These are phyloP conservation scores for Polypedilum vanderplanki DNA, from an alignment of 1,140 invertebrate genomes.

Conservation along the genomic window DNA sequence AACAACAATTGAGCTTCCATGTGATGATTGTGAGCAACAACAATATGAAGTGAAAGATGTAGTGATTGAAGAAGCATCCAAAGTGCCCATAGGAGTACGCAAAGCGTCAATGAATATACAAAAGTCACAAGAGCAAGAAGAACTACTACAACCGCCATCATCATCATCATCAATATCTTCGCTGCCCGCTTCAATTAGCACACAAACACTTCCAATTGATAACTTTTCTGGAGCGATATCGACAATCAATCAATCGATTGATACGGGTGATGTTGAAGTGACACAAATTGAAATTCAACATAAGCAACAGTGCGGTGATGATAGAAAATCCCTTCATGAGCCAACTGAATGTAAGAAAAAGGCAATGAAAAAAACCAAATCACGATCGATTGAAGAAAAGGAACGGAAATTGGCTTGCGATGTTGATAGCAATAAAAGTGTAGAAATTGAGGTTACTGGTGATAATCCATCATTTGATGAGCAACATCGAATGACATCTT, in stretches of 20 bases:
- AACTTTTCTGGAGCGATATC: background rate
- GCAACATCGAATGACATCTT: slow-evolving; percentile 35
- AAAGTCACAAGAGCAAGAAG: background rate
- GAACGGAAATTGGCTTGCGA: background rate
- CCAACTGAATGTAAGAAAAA: background rate
- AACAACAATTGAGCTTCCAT: background rate
- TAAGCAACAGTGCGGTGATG: background rate
- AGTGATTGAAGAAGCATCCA: background rate
- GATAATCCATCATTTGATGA: slow-evolving; percentile 32
- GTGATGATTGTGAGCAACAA: background rate
- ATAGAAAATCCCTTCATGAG: background rate
- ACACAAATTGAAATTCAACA: background rate
- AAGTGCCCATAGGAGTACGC: background rate
- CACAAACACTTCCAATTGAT: background rate
- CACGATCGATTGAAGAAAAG: slow-evolving; percentile 10
- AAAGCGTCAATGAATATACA: background rate
- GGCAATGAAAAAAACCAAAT: background rate
- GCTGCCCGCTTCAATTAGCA: background rate
- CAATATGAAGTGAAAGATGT: background rate
- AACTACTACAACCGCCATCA: background rate
- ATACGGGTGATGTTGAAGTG: background rate
- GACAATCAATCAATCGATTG: background rate
- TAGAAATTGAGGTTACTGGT: background rate
- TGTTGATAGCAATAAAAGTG: slow-evolving; percentile 9
- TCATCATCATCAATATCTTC: background rate